Evolutionary conservation across 1,140 invertebrate species (phyloP).

Genomic region (Drosophila orena): DNA sequence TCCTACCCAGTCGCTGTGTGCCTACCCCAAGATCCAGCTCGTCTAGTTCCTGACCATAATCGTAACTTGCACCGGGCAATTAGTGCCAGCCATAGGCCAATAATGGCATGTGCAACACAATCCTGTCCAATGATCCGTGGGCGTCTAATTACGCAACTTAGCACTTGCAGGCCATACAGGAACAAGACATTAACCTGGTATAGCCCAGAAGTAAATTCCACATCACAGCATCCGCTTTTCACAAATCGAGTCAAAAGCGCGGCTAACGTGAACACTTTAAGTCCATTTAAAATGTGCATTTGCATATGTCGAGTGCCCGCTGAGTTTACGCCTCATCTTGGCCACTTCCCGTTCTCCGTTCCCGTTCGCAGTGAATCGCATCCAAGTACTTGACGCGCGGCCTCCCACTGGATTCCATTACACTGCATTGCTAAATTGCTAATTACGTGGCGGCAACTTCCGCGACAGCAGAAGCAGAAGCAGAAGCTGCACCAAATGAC

Average conservation of each 20-base stretch:
- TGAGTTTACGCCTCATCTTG: conserved; percentile 16
- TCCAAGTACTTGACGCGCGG: conserved; percentile 45
- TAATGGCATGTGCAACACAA: conserved; percentile 15
- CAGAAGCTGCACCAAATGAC: neutral
- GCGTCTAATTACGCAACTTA: conserved; percentile 55
- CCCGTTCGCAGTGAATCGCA: conserved; percentile 46
- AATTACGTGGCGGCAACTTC: conserved; percentile 59
- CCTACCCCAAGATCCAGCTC: conserved; percentile 35
- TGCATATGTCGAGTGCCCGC: conserved; percentile 56
- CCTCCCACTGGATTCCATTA: conserved; percentile 8
- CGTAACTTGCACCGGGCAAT: conserved; percentile 72
- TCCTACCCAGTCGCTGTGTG: conserved; percentile 38
- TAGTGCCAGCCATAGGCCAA: conserved; percentile 42
- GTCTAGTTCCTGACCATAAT: conserved; percentile 58
- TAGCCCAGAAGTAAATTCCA: neutral
- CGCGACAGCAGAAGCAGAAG: conserved; percentile 2
- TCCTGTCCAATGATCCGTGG: conserved; percentile 47
- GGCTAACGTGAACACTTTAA: conserved; percentile 24
- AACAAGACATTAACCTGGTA: neutral
- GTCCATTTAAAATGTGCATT: conserved; percentile 51
- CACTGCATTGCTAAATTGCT: conserved; percentile 41
- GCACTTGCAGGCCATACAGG: conserved; percentile 11
- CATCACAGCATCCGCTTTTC: neutral
- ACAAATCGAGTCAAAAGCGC: neutral
- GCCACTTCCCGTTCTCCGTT: too few species aligned